Percentiles rank a stretch among this genome's conserved stretches.
These are phyloP conservation scores for Nephrotoma flavescens DNA, from an alignment of 2,888 invertebrate species.

Conservation along the genomic window DNA sequence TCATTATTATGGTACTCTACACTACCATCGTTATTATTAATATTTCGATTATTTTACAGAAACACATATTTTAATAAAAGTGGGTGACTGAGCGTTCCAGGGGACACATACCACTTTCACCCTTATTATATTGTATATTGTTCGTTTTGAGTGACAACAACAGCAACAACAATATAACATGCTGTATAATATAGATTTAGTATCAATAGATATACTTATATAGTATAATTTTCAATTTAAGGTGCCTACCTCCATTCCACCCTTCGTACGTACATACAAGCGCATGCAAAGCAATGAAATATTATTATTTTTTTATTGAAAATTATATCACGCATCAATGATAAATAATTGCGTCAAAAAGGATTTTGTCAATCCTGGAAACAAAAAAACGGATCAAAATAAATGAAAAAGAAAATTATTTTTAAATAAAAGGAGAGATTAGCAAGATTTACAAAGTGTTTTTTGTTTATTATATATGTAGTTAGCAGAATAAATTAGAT, in stretches of 20 bases:
- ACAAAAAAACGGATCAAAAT: neutral
- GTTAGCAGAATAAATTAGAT: neutral
- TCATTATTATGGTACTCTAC: neutral
- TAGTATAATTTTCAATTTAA: neutral
- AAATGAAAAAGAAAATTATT: neutral
- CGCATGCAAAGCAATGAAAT: neutral
- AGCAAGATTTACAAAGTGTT: neutral
- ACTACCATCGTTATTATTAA: neutral
- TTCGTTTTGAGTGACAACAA: neutral
- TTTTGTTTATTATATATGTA: neutral
- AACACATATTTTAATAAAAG: neutral
- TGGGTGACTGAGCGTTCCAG: neutral
- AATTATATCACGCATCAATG: conserved; percentile 15
- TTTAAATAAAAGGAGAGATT: neutral
- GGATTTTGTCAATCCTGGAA: neutral
- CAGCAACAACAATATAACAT: neutral
- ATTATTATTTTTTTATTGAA: conserved; percentile 1
- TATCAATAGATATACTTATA: neutral
- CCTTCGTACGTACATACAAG: neutral
- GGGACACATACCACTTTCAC: neutral
- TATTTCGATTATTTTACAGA: neutral
- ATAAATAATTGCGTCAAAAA: conserved; percentile 15
- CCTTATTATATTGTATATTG: neutral
- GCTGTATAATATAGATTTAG: neutral
- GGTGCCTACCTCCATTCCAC: neutral